These are phyloP conservation scores for Drosophila ogumai DNA, from an alignment of 1,140 invertebrate genomes.

Conservation along the genomic window DNA sequence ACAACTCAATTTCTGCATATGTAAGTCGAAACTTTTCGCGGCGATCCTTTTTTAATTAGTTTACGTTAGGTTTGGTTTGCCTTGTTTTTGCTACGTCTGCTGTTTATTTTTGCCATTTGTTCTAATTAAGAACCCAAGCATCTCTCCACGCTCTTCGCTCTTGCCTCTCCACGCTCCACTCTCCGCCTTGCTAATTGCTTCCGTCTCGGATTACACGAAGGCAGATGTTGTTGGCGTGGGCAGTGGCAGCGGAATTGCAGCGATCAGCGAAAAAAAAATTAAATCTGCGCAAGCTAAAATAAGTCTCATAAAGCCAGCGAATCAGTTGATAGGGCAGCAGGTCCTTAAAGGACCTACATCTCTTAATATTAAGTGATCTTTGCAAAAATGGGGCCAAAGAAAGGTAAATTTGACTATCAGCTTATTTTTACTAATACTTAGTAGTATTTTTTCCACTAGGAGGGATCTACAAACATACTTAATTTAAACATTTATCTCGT, in stretches of 20 bases:
- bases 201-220: constrained; percentile 43
- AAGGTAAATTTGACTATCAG: background rate
- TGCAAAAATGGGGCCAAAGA: background rate
- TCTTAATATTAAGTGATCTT: background rate
- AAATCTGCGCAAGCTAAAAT: constrained; percentile 8
- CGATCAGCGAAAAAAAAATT: constrained; percentile 25
- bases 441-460: background rate
- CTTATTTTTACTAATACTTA: too few relatives aligned
- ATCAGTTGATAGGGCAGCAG: too few relatives aligned
- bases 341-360: background rate
- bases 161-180: constrained; percentile 1
- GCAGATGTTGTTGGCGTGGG: constrained; percentile 15
- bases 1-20: constrained; percentile 76
- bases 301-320: background rate
- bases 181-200: constrained; percentile 38
- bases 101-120: constrained; percentile 77
- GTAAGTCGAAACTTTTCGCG: constrained; percentile 62
- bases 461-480: background rate
- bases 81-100: constrained; percentile 25
- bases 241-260: constrained; percentile 18
- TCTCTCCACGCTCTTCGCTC: background rate
- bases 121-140: constrained; percentile 65
- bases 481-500: background rate
- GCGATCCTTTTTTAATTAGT: constrained; percentile 73
- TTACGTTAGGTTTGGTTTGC: constrained; percentile 65